Conservation (phyloP, 2,797 vertebrate species). For the Melanogrammus aeglefinus region DNA sequence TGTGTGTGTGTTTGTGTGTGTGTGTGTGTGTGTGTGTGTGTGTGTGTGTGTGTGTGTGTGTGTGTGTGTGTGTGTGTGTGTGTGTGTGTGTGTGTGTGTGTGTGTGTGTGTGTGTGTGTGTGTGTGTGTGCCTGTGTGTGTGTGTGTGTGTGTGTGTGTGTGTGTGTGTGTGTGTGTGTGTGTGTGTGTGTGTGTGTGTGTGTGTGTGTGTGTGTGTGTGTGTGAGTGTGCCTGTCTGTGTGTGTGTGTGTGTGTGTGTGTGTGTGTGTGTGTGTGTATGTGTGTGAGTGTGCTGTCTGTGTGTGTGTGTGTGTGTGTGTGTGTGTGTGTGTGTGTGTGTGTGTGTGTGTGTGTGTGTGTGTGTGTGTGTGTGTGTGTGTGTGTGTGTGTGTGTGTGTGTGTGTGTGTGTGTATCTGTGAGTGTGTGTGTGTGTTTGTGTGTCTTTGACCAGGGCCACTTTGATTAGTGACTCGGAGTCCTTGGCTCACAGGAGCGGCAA, state of each 20-base stretch:
- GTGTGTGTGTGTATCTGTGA: not conserved
- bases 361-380: not conserved
- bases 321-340: not conserved
- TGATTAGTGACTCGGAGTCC: conserved; percentile 68
- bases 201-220: no score
- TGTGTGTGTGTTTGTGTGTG: not conserved
- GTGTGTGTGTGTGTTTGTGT: not conserved
- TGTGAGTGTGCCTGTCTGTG: no score
- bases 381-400: not conserved
- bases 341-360: not conserved
- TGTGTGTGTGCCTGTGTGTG: not conserved
- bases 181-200: not conserved
- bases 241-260: not conserved
- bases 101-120: not conserved
- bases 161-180: not conserved
- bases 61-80: not conserved
- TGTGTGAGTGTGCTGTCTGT: not conserved
- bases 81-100: not conserved
- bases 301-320: not conserved
- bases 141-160: not conserved
- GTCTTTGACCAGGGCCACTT: conserved; percentile 60
- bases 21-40: conserved; percentile 2
- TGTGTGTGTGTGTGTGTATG: not conserved
- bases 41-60: conserved; percentile 54
- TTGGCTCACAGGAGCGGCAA: conserved; percentile 47